These are phyloP conservation scores for Ursus arctos DNA, from an alignment of 2,113 vertebrate genomes.

Conservation along the genomic window DNA sequence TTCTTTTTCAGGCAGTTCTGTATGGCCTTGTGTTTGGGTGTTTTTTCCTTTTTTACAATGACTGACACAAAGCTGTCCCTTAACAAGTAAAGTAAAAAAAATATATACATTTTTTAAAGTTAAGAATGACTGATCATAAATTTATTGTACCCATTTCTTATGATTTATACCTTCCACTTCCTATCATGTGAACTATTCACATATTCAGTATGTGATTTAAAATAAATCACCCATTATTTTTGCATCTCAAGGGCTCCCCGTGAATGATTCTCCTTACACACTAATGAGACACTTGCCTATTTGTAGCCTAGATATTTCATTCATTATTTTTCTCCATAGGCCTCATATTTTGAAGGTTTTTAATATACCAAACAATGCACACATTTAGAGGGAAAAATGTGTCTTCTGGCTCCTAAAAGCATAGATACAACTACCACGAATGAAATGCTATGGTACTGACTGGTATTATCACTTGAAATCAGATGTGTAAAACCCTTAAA, in stretches of 20 bases:
- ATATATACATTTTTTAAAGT: not conserved
- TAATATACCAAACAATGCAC: not conserved
- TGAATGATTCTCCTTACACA: not conserved
- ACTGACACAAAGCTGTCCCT: not conserved
- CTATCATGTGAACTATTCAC: not conserved
- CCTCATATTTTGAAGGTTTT: conserved; percentile 1
- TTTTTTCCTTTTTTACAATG: not conserved
- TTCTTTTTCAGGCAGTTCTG: not conserved
- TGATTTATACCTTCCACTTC: not conserved
- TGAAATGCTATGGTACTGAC: not conserved
- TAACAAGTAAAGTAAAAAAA: not conserved
- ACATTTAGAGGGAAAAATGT: not conserved
- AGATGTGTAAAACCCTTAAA: not conserved
- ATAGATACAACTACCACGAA: not conserved
- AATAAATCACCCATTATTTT: not conserved
- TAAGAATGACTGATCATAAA: not conserved
- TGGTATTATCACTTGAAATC: not conserved
- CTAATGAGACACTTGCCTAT: not conserved
- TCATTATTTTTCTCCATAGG: not conserved
- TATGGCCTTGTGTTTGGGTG: not conserved
- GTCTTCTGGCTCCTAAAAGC: not conserved
- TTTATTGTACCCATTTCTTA: not conserved
- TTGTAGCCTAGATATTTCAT: not conserved
- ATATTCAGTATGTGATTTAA: not conserved
- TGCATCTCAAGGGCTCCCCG: not conserved